Evolutionary conservation across 53 echinoderm and acorn worm species (phyloP).

Genomic region (Antedon mediterranea): DNA sequence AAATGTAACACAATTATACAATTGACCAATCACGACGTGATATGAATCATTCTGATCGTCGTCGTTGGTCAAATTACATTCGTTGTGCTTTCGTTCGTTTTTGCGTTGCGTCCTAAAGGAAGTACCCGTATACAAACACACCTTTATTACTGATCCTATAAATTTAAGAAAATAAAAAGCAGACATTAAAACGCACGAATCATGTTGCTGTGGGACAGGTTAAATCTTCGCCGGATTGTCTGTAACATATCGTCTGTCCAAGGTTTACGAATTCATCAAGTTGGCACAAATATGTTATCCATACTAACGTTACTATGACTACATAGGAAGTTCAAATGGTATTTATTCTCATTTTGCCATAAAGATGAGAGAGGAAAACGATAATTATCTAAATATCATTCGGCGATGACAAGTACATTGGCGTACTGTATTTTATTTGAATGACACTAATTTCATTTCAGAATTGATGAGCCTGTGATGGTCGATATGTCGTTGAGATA

Average conservation of each 20-base stretch:
- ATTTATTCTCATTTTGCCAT: not conserved
- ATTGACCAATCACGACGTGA: no score
- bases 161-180: no score
- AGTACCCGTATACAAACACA: no score
- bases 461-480: not conserved
- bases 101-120: no score
- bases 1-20: no score
- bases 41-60: no score
- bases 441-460: slow-evolving; percentile 1
- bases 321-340: not conserved
- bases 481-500: not conserved
- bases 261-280: not conserved
- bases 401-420: not conserved
- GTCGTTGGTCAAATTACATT: no score
- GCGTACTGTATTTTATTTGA: not conserved
- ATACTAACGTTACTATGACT: not conserved
- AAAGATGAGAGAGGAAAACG: not conserved
- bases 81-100: no score
- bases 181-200: no score
- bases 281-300: not conserved
- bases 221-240: no score
- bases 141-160: no score
- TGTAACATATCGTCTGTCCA: not conserved
- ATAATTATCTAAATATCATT: not conserved
- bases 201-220: not conserved